These are phyloP conservation scores for Pelagia noctiluca DNA, from an alignment of 30 jellyfish, hydroid and myxozoan species.

Conservation along the genomic window DNA sequence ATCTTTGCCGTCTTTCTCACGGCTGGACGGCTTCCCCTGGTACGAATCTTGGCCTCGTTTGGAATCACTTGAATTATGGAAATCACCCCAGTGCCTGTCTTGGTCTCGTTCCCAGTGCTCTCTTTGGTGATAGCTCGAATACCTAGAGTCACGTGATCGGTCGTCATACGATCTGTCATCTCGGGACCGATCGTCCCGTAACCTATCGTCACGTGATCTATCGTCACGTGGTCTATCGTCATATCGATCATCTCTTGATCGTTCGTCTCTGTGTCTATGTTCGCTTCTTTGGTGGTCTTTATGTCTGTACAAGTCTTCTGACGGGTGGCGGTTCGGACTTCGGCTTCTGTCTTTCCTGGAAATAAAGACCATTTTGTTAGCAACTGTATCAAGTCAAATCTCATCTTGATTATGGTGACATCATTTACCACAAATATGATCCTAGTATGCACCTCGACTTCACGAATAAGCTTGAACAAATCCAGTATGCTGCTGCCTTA, in stretches of 20 bases:
- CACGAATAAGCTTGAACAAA: not conserved
- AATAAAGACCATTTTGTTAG: not conserved
- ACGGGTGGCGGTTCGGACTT: constrained; percentile 54
- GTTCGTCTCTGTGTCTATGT: constrained; percentile 55
- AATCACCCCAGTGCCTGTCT: constrained; percentile 49
- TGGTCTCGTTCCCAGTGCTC: constrained; percentile 66
- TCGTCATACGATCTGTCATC: constrained; percentile 27
- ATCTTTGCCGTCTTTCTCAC: not conserved
- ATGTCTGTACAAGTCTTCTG: constrained; percentile 51
- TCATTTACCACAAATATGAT: not conserved
- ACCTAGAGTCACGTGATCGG: constrained; percentile 62
- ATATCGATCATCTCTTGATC: too few species aligned
- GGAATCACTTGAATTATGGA: constrained; percentile 30
- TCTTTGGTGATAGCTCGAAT: constrained; percentile 39
- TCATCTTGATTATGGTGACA: not conserved
- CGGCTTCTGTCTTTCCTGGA: constrained; percentile 65
- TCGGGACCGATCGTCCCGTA: too few species aligned
- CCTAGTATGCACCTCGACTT: not conserved
- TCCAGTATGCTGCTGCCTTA: not conserved
- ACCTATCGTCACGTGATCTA: too few species aligned
- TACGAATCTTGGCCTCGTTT: constrained; percentile 53
- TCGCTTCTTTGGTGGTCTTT: constrained; percentile 47
- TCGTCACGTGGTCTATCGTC: constrained; percentile 57
- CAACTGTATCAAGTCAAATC: too few species aligned
- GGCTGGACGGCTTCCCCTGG: not conserved